Evolutionary conservation across 2,113 vertebrate genomes (phyloP).

Genomic region (Cardinalis cardinalis): DNA sequence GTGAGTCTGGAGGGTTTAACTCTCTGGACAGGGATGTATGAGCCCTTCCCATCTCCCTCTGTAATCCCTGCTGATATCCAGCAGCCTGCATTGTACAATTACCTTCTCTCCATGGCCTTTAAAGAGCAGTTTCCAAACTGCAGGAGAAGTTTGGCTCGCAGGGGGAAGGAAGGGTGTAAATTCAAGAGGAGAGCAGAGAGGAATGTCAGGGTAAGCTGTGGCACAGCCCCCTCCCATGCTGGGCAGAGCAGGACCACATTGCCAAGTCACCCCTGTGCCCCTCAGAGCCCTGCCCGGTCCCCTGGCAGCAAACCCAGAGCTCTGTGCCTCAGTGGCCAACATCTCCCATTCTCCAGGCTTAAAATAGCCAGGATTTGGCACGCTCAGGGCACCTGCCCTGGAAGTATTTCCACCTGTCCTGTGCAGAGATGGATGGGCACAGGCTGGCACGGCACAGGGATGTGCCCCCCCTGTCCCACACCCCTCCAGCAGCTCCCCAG

Average conservation of each 20-base stretch:
- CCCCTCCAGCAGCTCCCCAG: background rate
- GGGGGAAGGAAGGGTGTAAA: background rate
- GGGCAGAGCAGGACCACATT: background rate
- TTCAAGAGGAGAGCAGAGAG: background rate
- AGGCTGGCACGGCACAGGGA: accelerated
- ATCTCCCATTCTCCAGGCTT: background rate
- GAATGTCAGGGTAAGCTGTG: accelerated
- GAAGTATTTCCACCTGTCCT: constrained; percentile 5
- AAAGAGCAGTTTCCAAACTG: constrained; percentile 8
- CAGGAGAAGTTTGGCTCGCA: background rate
- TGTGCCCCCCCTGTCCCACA: background rate
- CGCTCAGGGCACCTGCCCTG: background rate
- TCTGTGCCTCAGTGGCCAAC: background rate
- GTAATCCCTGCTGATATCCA: background rate
- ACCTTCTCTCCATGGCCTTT: constrained; percentile 22
- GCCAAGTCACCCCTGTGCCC: background rate
- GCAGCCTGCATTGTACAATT: background rate
- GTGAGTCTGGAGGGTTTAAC: background rate
- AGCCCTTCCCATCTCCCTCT: background rate
- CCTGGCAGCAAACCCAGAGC: constrained; percentile 1
- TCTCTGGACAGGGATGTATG: background rate
- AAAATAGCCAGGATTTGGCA: constrained; percentile 55
- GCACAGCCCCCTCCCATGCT: background rate
- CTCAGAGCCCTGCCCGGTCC: accelerated
- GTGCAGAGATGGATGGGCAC: constrained; percentile 24